Conservation (phyloP, 2,888 invertebrate species). For the Ametastegia equiseti region DNA sequence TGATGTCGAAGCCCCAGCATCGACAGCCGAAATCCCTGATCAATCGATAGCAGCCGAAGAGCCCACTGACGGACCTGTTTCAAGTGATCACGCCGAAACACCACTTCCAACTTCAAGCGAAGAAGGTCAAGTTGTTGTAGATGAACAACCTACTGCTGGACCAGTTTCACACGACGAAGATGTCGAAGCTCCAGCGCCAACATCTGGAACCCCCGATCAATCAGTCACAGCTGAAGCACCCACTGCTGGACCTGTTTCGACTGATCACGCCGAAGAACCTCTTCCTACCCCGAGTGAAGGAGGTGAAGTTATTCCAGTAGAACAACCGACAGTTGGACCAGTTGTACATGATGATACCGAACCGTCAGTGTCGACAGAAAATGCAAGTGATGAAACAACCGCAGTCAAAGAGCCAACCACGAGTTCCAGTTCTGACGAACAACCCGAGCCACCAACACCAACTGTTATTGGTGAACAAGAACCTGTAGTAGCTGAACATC, state of each 20-base stretch:
- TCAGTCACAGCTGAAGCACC: constrained; percentile 42
- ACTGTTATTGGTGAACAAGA: not conserved
- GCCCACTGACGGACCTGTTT: constrained; percentile 44
- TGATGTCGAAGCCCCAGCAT: not conserved
- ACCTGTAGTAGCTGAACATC: not conserved
- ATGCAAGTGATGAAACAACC: constrained; percentile 25
- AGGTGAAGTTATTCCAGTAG: constrained; percentile 1
- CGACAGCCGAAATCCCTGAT: not conserved
- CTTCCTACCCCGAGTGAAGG: constrained; percentile 38
- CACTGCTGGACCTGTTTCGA: constrained; percentile 39
- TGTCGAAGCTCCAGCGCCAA: not conserved
- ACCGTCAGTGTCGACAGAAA: constrained; percentile 2
- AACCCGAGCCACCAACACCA: constrained; percentile 3
- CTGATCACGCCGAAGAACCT: not conserved
- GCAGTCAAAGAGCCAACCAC: constrained; percentile 35
- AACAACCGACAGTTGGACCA: constrained; percentile 11
- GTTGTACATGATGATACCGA: constrained; percentile 8
- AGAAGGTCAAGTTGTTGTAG: not conserved
- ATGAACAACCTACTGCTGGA: not conserved
- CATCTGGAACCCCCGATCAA: constrained; percentile 10
- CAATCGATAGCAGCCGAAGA: constrained; percentile 8
- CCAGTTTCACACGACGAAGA: not conserved
- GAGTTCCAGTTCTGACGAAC: not conserved
- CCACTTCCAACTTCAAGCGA: not conserved
- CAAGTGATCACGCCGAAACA: constrained; percentile 8